These are phyloP conservation scores for Anneissia japonica DNA, from an alignment of 35 echinoderm and acorn worm species.

Conservation along the genomic window DNA sequence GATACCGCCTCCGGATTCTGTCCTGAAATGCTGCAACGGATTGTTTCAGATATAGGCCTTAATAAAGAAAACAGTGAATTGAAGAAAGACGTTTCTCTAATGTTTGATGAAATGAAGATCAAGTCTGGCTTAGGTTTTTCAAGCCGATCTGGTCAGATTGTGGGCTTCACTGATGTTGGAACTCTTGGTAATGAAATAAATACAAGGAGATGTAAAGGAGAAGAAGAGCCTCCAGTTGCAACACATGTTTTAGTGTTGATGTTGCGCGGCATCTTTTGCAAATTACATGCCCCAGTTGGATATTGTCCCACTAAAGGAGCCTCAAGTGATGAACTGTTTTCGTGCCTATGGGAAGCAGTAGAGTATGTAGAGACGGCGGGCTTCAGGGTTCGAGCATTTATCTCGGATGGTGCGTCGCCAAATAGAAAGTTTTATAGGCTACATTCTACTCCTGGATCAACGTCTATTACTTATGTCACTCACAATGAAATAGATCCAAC, in stretches of 20 bases:
- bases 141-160: neutral
- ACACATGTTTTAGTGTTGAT: slow-evolving; percentile 48
- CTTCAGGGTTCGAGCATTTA: slow-evolving; percentile 20
- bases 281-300: slow-evolving; percentile 11
- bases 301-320: slow-evolving; percentile 6
- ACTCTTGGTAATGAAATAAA: neutral
- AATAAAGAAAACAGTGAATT: neutral
- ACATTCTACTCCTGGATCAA: neutral
- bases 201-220: neutral
- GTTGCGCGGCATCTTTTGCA: slow-evolving; percentile 28
- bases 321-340: slow-evolving; percentile 29
- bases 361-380: slow-evolving; percentile 18
- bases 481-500: neutral
- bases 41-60: neutral
- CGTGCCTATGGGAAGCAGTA: neutral
- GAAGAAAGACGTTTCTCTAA: neutral
- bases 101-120: slow-evolving; percentile 1
- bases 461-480: neutral
- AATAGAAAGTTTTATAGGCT: slow-evolving; percentile 55
- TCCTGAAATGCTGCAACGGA: neutral
- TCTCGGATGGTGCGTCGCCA: slow-evolving; percentile 36
- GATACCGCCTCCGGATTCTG: neutral
- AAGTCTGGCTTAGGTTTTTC: slow-evolving; percentile 15
- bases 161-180: slow-evolving; percentile 15
- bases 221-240: neutral